Evolutionary conservation across 2,797 vertebrate genomes (phyloP), one percentile per base, ranked within the genome.

Genomic region (Cheirogaleus major): DNA sequence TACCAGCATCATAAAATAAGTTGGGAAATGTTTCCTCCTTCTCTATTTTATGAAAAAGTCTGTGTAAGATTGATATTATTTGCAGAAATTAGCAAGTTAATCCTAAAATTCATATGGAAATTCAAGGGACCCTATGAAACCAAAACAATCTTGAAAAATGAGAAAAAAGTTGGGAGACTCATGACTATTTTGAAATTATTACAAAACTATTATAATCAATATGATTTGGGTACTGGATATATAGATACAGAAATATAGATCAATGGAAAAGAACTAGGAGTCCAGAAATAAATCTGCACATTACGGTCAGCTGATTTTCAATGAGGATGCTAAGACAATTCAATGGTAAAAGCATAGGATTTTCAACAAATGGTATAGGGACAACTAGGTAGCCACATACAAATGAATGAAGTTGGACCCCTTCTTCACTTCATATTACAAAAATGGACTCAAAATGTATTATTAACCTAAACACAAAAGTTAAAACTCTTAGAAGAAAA

Each of bases 31-130:
- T 57, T 57, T 57, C 55, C 22, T 57, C 55, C 22, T 57, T 57
- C 55, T 25, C 55, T 57, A 57, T 11, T 57, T 57, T 57, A 57
- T 57, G 55, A 57, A 57, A 23, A 7, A 23, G 55, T 57, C 55
- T 57, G 55, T 57, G 22, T 57, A 57, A 57, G 9, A 57, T 57
- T 57, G 55, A 57, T 25, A 57, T 57, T 57, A 57, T 59, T 81
- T 88, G 30, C 10, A 73, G 50, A 90, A 73, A 84, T 48, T 93
- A 50, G 7, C 25, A 88, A 73, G 27, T 7, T 23, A 35, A 79
- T 84, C 23, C 61, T 84, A 82, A 96, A 96, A 90, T 75, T 88
- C 32, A 35, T 35, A 52, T 57, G 67, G 22, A 48, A 75, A 75
- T 83, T 75, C 63, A 35, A 90, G 45, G 30, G 17, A 65, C 8